Percentiles rank a stretch among this genome's conserved stretches.
These are phyloP conservation scores for Stichopus chloronotus DNA, from an alignment of 35 echinoderm and acorn worm genomes.

Conservation along the genomic window DNA sequence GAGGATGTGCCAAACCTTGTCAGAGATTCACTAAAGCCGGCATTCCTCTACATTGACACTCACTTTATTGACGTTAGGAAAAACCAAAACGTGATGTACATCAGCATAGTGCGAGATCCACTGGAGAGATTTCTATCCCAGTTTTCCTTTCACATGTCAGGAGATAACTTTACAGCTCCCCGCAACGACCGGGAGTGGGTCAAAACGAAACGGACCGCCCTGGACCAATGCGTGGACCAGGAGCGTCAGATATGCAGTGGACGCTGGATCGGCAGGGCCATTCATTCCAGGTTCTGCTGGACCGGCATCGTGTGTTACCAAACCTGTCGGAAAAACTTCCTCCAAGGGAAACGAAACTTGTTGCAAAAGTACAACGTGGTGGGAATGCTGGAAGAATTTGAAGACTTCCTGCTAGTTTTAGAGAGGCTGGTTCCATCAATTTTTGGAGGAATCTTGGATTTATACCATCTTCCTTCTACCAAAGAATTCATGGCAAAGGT, in stretches of 20 bases:
- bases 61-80: constrained; percentile 41
- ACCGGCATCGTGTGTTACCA: constrained; percentile 52
- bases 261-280: constrained; percentile 45
- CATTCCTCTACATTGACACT: constrained; percentile 52
- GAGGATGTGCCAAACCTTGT: constrained; percentile 42
- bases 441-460: constrained; percentile 42
- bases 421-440: constrained; percentile 36
- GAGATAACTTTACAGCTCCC: constrained; percentile 29
- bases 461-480: constrained; percentile 18
- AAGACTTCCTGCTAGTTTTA: constrained; percentile 40
- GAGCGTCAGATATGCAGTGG: constrained; percentile 38
- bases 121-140: constrained; percentile 41
- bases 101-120: constrained; percentile 44
- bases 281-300: constrained; percentile 51
- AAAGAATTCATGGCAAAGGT: constrained; percentile 33
- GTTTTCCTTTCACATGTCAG: constrained; percentile 50
- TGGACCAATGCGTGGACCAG: constrained; percentile 35
- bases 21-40: constrained; percentile 9
- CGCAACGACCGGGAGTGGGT: constrained; percentile 22
- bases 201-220: not conserved
- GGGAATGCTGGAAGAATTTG: constrained; percentile 58
- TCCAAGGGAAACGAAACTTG: constrained; percentile 36
- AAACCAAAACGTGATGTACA: constrained; percentile 46
- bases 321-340: constrained; percentile 28
- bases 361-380: constrained; percentile 34